Percentiles rank a stretch among this genome's conserved stretches.
These are phyloP conservation scores for Leptinotarsa tumamoca DNA, from an alignment of 2,888 invertebrate species.

Conservation along the genomic window DNA sequence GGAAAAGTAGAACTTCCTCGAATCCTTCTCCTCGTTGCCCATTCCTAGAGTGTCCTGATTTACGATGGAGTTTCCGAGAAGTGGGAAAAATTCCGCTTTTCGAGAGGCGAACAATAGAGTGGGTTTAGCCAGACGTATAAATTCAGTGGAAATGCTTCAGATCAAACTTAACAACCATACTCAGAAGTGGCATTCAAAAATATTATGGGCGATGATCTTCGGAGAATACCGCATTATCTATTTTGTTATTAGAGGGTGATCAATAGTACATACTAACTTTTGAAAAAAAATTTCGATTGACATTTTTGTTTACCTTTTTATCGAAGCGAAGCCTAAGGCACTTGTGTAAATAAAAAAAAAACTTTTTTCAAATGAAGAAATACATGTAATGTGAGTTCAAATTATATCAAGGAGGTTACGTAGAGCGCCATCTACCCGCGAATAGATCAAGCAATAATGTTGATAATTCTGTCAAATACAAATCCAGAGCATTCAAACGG, in stretches of 20 bases:
- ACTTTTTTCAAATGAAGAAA: too few species aligned
- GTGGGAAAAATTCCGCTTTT: conserved; percentile 22
- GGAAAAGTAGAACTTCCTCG: conserved; percentile 9
- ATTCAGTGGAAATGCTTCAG: conserved; percentile 22
- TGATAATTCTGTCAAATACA: too few species aligned
- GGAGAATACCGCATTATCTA: not conserved
- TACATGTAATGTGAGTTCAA: too few species aligned
- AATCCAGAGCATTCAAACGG: too few species aligned
- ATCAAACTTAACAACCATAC: conserved; percentile 12
- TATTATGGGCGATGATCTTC: not conserved
- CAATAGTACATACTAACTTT: not conserved
- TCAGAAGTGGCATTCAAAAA: not conserved
- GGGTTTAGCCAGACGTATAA: conserved; percentile 23
- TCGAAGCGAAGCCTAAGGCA: too few species aligned
- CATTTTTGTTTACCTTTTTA: too few species aligned
- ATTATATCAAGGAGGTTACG: too few species aligned
- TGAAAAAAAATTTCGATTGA: too few species aligned
- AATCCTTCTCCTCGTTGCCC: conserved; percentile 2
- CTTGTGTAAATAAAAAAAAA: too few species aligned
- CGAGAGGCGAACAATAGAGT: conserved; percentile 17
- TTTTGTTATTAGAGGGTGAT: not conserved
- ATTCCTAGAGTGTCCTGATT: conserved; percentile 11
- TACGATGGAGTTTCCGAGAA: conserved; percentile 19
- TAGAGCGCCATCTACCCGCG: too few species aligned
- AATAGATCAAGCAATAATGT: too few species aligned